Evolutionary conservation across 2,797 vertebrate species (phyloP).

Genomic region (Hapalemur alaotrensis): DNA sequence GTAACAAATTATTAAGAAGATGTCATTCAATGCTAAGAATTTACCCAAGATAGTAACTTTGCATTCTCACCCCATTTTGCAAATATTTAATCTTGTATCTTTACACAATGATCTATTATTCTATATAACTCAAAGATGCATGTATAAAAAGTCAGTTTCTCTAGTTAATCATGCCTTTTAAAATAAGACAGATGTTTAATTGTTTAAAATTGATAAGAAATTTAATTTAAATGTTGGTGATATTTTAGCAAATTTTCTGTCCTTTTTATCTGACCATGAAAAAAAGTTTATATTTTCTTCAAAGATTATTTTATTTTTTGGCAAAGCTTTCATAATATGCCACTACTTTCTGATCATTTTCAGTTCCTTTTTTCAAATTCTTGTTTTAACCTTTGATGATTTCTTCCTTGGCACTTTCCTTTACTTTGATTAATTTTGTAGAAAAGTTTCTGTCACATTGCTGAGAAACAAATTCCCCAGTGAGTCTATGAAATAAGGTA

Average conservation of each 20-base stretch:
- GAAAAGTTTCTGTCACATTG: background rate
- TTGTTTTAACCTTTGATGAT: background rate
- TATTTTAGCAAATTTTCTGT: background rate
- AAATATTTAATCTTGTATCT: background rate
- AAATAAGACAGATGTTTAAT: background rate
- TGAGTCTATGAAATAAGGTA: background rate
- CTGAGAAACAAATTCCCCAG: background rate
- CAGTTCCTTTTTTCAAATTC: constrained; percentile 10
- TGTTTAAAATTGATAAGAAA: background rate
- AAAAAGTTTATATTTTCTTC: background rate
- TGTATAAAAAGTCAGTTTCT: background rate
- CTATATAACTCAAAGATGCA: background rate
- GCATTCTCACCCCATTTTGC: background rate
- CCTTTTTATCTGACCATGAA: background rate
- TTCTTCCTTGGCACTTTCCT: background rate
- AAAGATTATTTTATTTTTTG: background rate
- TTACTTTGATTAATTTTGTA: constrained; percentile 56
- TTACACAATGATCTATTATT: background rate
- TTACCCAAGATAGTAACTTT: background rate
- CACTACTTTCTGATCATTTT: constrained; percentile 28
- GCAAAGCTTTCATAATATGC: background rate
- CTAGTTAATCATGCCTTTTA: background rate
- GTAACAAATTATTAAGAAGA: background rate
- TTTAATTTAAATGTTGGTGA: background rate
- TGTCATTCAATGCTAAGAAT: background rate